Evolutionary conservation across 2,888 invertebrate genomes (phyloP).

Genomic region (Tribolium freemani): DNA sequence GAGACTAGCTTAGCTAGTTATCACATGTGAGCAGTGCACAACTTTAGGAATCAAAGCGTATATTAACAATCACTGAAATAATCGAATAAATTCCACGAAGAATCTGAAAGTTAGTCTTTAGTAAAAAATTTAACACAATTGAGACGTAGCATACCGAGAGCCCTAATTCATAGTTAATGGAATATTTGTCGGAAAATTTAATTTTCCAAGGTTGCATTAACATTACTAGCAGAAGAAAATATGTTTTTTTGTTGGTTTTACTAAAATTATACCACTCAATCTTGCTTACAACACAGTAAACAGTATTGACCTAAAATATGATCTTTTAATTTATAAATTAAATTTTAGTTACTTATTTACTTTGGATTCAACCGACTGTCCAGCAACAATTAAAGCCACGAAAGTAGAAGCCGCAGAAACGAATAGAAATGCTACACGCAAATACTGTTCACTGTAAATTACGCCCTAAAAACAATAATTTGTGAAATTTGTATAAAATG

Average conservation of each 20-base stretch:
- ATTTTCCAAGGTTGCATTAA: slow-evolving; percentile 12
- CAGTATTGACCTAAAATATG: neutral
- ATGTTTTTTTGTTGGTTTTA: neutral
- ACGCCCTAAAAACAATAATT: neutral
- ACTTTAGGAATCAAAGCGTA: neutral
- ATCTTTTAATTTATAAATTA: too few species aligned
- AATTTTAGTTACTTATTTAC: neutral
- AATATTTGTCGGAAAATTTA: neutral
- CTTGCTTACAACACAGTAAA: neutral
- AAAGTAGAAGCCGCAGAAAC: neutral
- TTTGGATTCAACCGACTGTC: neutral
- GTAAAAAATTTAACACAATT: neutral
- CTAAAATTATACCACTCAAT: neutral
- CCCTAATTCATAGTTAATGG: neutral
- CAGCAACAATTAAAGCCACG: neutral
- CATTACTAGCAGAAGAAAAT: neutral
- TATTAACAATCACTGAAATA: neutral
- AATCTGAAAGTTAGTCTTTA: neutral
- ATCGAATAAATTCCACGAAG: slow-evolving; percentile 2
- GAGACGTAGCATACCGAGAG: neutral
- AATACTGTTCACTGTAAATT: neutral
- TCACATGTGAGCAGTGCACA: too few species aligned
- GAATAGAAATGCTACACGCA: neutral
- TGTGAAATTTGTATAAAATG: neutral
- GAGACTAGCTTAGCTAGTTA: too few species aligned